phyloP scores from a whole-genome alignment of 2,113 vertebrate genomes.

The Cinclus mexicanus region DNA sequence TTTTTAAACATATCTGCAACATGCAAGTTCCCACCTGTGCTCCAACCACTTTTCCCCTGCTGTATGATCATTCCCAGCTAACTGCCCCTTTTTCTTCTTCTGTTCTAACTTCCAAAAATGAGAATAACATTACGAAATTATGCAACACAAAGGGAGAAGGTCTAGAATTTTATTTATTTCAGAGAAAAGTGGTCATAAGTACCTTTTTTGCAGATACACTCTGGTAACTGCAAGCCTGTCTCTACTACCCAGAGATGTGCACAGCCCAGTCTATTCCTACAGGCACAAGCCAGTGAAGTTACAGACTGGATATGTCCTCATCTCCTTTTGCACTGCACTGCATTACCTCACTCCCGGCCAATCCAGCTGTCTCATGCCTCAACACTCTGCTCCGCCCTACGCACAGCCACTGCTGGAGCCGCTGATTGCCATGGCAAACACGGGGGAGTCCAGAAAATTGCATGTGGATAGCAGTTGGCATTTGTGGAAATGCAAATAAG shows the following conservation, averaged over 20 bases:
- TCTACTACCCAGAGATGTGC: background rate
- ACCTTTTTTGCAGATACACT: background rate
- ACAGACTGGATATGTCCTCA: background rate
- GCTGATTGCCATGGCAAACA: background rate
- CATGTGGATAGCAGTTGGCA: background rate
- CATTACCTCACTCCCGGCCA: conserved; percentile 75
- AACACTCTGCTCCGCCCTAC: background rate
- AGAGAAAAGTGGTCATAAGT: background rate
- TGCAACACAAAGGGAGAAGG: background rate
- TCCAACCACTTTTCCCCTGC: background rate
- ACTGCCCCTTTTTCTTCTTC: background rate
- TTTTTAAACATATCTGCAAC: background rate
- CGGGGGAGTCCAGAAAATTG: background rate
- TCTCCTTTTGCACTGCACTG: conserved; percentile 36
- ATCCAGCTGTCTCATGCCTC: conserved; percentile 32
- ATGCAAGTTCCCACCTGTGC: background rate
- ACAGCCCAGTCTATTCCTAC: background rate
- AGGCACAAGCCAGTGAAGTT: background rate
- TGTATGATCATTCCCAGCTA: background rate
- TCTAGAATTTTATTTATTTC: background rate
- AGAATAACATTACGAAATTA: background rate
- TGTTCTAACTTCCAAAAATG: background rate
- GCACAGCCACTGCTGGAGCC: background rate
- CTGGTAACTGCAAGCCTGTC: background rate
- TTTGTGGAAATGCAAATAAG: background rate